Base-by-base conservation (phyloP, 2,797 vertebrate genomes). In the Microctenopoma steveboyesi region DNA sequence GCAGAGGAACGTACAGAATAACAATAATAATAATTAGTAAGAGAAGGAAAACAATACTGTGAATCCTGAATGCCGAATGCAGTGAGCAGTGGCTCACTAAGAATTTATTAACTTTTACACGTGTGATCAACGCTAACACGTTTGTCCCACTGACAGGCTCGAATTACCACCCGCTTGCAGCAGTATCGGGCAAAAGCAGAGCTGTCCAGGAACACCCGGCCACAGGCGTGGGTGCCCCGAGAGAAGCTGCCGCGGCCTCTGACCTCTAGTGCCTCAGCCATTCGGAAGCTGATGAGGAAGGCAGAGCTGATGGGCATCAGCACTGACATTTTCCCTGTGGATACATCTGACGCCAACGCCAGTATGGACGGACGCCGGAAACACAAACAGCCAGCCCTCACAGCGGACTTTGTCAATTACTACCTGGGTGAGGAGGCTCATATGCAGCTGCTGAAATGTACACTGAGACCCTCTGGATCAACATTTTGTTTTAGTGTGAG, bases 241-340 rank as follows among this genome's bases (percentile, higher is more conserved):
- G 98, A 99, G 88, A 99, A 99, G 82, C 89, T 99, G 48, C 97
- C 98, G 0, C 94, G 98, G 7, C 97, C 98, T 0, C 94, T 99
- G 5, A 99, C 98, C 51, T 99, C 98, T 74, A 99, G 98, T 39
- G 98, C 98, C 55, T 98, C 97, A 0, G 98, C 97, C 74, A 98
- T 99, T 76, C 94, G 98, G 14, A 98, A 99, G 74, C 94, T 99
- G 45, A 97, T 99, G 96, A 95, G 97, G 56, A 99, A 99, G 83
- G 98, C 98, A 0, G 97, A 99, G 45, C 82, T 99, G 14, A 99
- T 99, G 97, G 98, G 98, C 25, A 99, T 99, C 83, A 98, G 97
- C 84, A 99, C 97, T 0, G 97, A 99, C 83, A 98, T 99, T 69
- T 98, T 99, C 76, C 98, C 98, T 0, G 97, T 98, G 77, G 98